Percentiles rank a stretch among this genome's conserved stretches.
These are phyloP conservation scores for Gymnosoma rotundatum DNA, from an alignment of 2,888 invertebrate species.

Conservation along the genomic window DNA sequence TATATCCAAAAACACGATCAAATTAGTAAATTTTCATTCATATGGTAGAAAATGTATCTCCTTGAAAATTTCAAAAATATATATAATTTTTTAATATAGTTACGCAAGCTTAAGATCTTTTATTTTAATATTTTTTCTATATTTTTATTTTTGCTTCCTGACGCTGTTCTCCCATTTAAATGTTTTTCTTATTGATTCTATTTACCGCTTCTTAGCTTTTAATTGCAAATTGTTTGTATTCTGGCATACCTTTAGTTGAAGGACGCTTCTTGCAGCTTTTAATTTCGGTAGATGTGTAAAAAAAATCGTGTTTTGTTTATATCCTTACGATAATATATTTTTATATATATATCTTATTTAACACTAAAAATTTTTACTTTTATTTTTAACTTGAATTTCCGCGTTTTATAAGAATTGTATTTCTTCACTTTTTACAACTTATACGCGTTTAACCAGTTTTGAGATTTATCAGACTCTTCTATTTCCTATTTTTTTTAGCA, in stretches of 20 bases:
- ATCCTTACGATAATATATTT: not conserved
- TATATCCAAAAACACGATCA: too few species aligned
- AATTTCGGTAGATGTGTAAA: too few species aligned
- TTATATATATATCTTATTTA: not conserved
- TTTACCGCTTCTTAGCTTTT: not conserved
- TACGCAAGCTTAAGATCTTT: too few species aligned
- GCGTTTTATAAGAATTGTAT: not conserved
- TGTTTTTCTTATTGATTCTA: too few species aligned
- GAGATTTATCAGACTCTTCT: slow-evolving; percentile 30
- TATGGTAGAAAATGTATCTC: too few species aligned
- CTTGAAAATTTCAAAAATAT: too few species aligned
- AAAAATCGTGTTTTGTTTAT: too few species aligned
- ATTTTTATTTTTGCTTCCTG: too few species aligned
- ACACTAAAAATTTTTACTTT: not conserved
- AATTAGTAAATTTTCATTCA: too few species aligned
- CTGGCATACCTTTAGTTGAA: slow-evolving; percentile 37
- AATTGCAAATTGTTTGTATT: not conserved
- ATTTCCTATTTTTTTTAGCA: slow-evolving; percentile 4
- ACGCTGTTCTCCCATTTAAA: too few species aligned
- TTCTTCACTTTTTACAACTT: slow-evolving; percentile 7
- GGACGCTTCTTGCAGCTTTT: not conserved
- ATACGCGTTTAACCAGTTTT: slow-evolving; percentile 46
- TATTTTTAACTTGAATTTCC: not conserved
- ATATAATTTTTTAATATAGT: too few species aligned
- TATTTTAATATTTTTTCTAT: too few species aligned